Base-by-base conservation (phyloP, 2,888 invertebrate species). In the Rhingia campestris region DNA sequence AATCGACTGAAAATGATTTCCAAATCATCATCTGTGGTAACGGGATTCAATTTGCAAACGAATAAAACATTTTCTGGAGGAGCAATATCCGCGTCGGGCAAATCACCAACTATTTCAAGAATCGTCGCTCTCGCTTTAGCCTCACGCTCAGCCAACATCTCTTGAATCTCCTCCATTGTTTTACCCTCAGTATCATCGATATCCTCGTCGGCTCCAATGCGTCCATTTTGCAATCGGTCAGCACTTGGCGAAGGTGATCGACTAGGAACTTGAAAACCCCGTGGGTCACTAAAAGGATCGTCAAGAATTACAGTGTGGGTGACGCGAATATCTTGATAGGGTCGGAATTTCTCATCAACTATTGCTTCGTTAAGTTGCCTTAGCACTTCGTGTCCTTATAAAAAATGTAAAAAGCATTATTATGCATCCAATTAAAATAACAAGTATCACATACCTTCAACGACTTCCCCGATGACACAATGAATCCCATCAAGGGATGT, bases 11-110 rank as follows among this genome's bases (percentile, higher is more conserved):
- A 99, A 87, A 99, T 99, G 32, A 99, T 97, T 93, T 99, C 98
- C 82, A 99, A 92, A 91, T 99, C 98, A 89, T 99, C 99, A 90
- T 98, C 98, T 7, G 95, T 97, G 0, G 99, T 99, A 0, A 99
- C 98, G 0, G 99, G 99, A 92, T 99, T 99, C 22, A 99, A 92
- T 92, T 99, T 99, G 91, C 99, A 99, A 37, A 99, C 98, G 92
- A 99, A 99, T 0, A 99, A 93, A 2, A 99, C 99, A 93, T 99
- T 99, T 92, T 99, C 99, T 6, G 99, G 99, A 0, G 99, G 99
- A 5, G 97, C 98, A 91, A 98, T 96, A 79, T 99, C 99, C 10
- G 97, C 99, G 92, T 98, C 97, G 0, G 99, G 99, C 74, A 99
- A 93, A 91, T 99, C 99, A 0, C 99, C 99, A 30, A 99, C 97